phyloP scores from a whole-genome alignment of 2,113 vertebrate species.

The Scytalopus superciliaris region DNA sequence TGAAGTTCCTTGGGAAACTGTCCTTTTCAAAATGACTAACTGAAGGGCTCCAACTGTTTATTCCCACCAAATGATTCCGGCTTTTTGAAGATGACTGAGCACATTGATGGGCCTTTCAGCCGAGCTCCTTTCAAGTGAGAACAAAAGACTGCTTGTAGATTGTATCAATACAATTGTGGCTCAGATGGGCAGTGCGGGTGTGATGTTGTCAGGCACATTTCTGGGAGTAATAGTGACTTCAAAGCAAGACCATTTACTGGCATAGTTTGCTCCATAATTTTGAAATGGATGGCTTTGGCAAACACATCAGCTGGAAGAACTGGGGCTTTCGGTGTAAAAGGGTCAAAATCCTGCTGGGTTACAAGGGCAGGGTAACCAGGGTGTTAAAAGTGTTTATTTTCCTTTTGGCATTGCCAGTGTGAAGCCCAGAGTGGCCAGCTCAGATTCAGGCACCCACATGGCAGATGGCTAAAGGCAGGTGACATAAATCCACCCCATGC shows the following conservation, averaged over 20 bases:
- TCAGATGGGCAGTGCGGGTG: background rate
- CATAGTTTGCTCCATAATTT: background rate
- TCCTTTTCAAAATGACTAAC: background rate
- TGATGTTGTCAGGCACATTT: background rate
- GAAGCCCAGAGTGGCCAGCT: background rate
- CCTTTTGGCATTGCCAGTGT: background rate
- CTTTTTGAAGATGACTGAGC: constrained; percentile 39
- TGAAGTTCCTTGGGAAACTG: background rate
- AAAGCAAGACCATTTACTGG: background rate
- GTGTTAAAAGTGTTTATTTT: background rate
- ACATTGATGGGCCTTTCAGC: constrained; percentile 35
- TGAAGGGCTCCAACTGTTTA: background rate
- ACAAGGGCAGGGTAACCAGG: background rate
- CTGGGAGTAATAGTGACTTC: background rate
- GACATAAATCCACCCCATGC: background rate
- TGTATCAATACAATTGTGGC: background rate
- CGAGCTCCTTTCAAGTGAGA: constrained; percentile 28
- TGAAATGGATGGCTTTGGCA: background rate
- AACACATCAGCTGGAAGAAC: background rate
- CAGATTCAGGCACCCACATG: background rate
- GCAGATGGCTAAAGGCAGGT: background rate
- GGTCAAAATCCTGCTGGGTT: background rate
- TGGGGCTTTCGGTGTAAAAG: background rate
- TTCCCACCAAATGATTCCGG: background rate
- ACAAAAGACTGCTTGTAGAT: constrained; percentile 34